A percentile compares a stretch with the other conserved stretches of the same genome.
Conservation (phyloP, 2,113 vertebrate species). For the Tyrannus savana region DNA sequence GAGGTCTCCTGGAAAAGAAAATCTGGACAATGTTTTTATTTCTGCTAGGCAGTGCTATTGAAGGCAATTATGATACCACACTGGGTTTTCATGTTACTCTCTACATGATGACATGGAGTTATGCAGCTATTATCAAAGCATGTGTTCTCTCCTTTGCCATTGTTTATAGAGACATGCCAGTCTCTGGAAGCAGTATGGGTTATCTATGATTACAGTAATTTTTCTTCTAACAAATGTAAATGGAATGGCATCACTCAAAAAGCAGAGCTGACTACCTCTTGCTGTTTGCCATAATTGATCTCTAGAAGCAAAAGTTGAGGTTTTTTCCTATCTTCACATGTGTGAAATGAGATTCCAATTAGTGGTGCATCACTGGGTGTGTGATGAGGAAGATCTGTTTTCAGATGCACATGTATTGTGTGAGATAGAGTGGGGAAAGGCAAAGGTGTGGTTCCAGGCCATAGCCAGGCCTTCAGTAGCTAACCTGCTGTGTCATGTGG, state of each 20-base stretch:
- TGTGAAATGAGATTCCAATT: not conserved
- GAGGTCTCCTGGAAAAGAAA: not conserved
- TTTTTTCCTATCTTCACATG: not conserved
- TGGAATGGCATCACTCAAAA: not conserved
- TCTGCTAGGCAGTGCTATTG: not conserved
- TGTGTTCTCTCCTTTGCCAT: not conserved
- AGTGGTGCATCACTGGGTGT: not conserved
- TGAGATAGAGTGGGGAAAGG: not conserved
- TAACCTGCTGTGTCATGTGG: not conserved
- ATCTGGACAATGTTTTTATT: not conserved
- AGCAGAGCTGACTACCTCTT: not conserved
- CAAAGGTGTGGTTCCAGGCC: not conserved
- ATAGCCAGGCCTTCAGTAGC: not conserved
- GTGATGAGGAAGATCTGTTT: rapidly evolving
- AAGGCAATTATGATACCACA: not conserved
- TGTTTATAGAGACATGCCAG: not conserved
- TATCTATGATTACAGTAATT: not conserved
- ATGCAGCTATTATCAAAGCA: not conserved
- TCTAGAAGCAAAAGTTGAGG: not conserved
- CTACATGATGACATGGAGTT: not conserved
- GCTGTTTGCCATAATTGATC: not conserved
- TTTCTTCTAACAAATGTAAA: not conserved
- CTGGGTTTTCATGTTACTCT: not conserved
- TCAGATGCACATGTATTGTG: not conserved
- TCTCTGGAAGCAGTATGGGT: not conserved